These are phyloP conservation scores for Andrena praecox DNA, from an alignment of 2,888 invertebrate species.

Conservation along the genomic window DNA sequence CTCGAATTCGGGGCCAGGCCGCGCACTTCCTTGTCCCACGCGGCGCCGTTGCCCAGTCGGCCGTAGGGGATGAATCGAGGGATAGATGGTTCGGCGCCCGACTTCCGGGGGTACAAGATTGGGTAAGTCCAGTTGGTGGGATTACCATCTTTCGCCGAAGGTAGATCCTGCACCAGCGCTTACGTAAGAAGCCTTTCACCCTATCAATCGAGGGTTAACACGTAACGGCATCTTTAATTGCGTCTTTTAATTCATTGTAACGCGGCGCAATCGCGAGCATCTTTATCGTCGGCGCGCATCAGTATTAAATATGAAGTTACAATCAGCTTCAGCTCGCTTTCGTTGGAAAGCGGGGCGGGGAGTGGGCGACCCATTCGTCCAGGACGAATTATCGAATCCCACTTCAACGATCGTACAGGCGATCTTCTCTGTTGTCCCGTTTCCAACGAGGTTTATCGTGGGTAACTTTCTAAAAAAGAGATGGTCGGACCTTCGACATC, in stretches of 20 bases:
- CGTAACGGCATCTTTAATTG: conserved; percentile 15
- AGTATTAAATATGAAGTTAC: neutral
- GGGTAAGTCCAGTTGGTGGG: too few relatives aligned
- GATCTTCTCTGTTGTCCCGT: conserved; percentile 10
- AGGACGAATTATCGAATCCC: neutral
- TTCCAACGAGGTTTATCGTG: conserved; percentile 15
- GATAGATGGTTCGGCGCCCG: too few relatives aligned
- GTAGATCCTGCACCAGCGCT: neutral
- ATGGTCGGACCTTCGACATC: conserved; percentile 69
- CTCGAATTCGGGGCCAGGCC: conserved; percentile 26
- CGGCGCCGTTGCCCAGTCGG: neutral
- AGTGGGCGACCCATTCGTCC: neutral
- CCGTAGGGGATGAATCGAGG: too few relatives aligned
- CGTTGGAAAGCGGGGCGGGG: neutral
- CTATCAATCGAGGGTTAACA: conserved; percentile 21
- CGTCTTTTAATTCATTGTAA: conserved; percentile 16
- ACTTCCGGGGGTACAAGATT: too few relatives aligned
- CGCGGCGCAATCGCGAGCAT: neutral
- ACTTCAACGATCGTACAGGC: neutral
- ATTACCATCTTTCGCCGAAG: conserved; percentile 16
- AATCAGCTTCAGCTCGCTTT: neutral
- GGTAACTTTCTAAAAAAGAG: conserved; percentile 73
- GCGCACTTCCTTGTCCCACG: conserved; percentile 22
- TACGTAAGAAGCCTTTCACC: conserved; percentile 27
- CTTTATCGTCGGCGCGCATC: neutral